Base-by-base conservation (phyloP, 2,113 vertebrate species). In the Onychostoma macrolepis region DNA sequence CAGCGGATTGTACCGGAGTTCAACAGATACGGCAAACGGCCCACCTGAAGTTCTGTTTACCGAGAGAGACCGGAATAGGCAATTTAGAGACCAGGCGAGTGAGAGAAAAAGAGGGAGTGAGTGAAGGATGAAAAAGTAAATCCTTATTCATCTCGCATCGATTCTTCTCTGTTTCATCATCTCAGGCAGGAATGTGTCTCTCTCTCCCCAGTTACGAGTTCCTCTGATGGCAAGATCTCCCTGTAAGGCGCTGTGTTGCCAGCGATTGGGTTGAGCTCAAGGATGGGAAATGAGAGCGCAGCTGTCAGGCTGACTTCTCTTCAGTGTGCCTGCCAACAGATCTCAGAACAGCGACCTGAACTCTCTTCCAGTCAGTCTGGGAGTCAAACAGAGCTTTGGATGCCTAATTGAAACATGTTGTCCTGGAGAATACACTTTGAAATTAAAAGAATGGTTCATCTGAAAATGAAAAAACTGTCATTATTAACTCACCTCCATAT, bases 41-140 rank as follows among this genome's bases (percentile, higher is more conserved):
- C 85, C 38, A 87, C 79, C 83, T 83, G 78, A 83, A 48, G 82
- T 53, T 80, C 33, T 38, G 83, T 81, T 86, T 67, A 86, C 58
- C 1, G 15, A 83, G 71, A 80, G 80, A 69, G 24, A 83, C 2
- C 43, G 41, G 30, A 48, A 86, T 45, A 85, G 58, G 80, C 84
- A 56, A 75, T 88, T 72, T 86, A 30, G 74, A 58, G 21, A 80
- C 36, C 21, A 9, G 30, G 28, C 7, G 43, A 82, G 38, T 77
- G 15, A n/a, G 33, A 63, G 8, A 58, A 3, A 53, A 17, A 38
- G 63, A 65, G 63, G 21, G 86, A 84, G 58, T 83, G 71, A 67
- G 63, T 77, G 77, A 85, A 78, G 38, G 53, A 61, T 69, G 69
- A 50, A 82, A 63, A 82, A 77, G 15, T 74, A 67, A 75, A 53